Evolutionary conservation across 2,113 vertebrate genomes (phyloP), one percentile per base, ranked within the genome.

Genomic region (Zeus faber): DNA sequence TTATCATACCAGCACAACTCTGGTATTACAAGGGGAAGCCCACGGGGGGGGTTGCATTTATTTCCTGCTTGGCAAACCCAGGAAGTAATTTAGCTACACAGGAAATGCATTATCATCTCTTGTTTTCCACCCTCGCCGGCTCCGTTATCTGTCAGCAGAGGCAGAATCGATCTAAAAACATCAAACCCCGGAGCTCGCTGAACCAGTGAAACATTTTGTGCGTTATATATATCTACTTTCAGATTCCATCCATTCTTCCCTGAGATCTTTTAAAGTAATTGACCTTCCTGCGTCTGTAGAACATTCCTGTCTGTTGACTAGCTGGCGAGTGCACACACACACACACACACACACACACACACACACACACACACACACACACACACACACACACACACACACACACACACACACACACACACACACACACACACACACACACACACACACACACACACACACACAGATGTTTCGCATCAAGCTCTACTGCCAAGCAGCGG

Each of bases 401-500:
- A 29, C 4, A 29, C 27, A 29, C 4, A 29, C 27, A 29, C 27
- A 29, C 39, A 67, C 27, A 29, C 4, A 29, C 27, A 29, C 27
- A 29, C 27, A 29, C 27, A 29, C 4, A 29, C 4, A 29, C 27
- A n/a, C 62, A 60, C 70, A 59, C 40, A 51, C 43, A 21, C 62
- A n/a, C 51, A 43, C 40, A 49, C 40, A 54, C 52, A 66, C 66
- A 62, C 47, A 60, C 71, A 16, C 60, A 69, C 61, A 64, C 72
- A 65, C 67, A 35, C 80, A 87, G 84, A 85, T 80, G 86, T 77
- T 83, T 83, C 65, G 62, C 70, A 80, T 86, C 77, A 76, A 50
- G 53, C 53, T 66, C 54, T 54, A 68, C 72, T 76, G 81, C 79
- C 82, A 79, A 77, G 54, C 55, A 14, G 54, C 18, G 49, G 70